phyloP scores from a whole-genome alignment of 2,888 invertebrate species.

The Lasioglossum calceatum region DNA sequence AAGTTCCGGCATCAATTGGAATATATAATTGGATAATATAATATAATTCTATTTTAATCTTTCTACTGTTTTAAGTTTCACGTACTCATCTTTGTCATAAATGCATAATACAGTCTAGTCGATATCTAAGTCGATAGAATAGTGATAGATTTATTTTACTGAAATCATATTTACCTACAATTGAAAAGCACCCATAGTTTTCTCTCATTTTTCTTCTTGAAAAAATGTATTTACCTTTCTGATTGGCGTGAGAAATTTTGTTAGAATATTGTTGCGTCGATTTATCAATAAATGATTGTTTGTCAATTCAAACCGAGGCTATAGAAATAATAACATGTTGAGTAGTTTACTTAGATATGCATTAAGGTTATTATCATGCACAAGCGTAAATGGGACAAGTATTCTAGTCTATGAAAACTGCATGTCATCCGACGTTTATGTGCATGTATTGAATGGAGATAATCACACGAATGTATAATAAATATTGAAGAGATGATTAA shows the following conservation, averaged over 20 bases:
- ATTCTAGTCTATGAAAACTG: constrained; percentile 15
- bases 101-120: background rate
- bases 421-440: background rate
- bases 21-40: too few relatives aligned
- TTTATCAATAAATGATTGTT: background rate
- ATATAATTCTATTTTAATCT: background rate
- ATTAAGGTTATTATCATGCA: constrained; percentile 14
- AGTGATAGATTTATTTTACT: too few relatives aligned
- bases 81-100: background rate
- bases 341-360: constrained; percentile 17
- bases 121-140: too few relatives aligned
- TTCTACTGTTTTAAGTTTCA: too few relatives aligned
- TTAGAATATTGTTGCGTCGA: background rate
- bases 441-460: background rate
- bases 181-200: background rate
- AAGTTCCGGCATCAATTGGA: background rate
- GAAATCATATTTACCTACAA: too few relatives aligned
- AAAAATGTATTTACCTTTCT: background rate
- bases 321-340: background rate
- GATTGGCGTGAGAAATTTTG: too few relatives aligned
- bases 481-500: background rate
- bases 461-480: background rate
- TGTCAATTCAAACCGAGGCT: background rate
- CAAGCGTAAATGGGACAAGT: constrained; percentile 10
- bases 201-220: background rate